Base-by-base conservation (phyloP, 2,888 invertebrate genomes). In the Merodon equestris region DNA sequence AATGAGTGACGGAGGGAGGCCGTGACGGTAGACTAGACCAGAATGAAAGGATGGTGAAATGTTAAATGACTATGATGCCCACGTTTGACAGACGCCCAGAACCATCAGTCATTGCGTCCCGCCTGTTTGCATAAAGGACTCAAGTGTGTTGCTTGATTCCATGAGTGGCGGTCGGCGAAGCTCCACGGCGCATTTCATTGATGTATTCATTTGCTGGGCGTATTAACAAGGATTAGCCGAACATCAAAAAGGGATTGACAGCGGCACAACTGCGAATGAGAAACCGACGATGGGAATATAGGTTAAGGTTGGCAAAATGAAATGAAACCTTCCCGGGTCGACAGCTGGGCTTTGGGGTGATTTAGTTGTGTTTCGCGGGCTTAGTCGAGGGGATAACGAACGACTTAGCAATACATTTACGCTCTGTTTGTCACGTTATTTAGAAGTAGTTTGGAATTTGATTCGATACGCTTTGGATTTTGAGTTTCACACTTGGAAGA, bases 161-260 rank as follows among this genome's bases (percentile, higher is more conserved):
- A 76, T 76, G 54, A 76, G 13, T 17, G 64, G 58, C 63, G 51
- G 50, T 18, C 34, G 38, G 38, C 13, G 34, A 17, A 13, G 13
- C 17, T 14, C 12, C 18, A n/a, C 7, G 15, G 13, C 27, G 17
- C 17, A 63, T 14, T 5, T 14, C 61, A 48, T 61, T 61, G 66
- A 76, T 71, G 56, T 71, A 76, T 76, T 66, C 17, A 60, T 71
- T 71, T 66, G 64, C 66, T 51, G 45, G 64, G 47, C 58, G 47
- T 60, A 76, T 71, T 71, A 71, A 56, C 71, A 71, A 42, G 76
- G 76, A 76, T 71, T 71, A 76, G 27, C 66, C 36, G 40, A 54
- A 60, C 60, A 60, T 70, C 63, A 27, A 13, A 27, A 17, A 53
- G 60, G 45, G 54, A 72, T 76, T 61, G 45, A 67, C 50, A 71